These are phyloP conservation scores for Bimastos eiseni DNA, from an alignment of 2,888 invertebrate species.

Conservation along the genomic window DNA sequence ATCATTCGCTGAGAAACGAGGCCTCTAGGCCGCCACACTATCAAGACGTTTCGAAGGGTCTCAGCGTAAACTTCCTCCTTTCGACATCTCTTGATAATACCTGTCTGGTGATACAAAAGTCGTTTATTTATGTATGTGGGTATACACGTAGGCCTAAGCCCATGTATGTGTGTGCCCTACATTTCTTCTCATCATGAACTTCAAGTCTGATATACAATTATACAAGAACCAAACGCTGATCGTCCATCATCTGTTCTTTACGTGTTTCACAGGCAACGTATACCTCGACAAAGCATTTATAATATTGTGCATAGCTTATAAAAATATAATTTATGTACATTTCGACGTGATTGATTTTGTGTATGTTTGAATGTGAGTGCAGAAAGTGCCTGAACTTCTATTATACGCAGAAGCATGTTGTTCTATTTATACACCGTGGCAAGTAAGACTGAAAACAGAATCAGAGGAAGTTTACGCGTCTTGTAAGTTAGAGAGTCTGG, in stretches of 20 bases:
- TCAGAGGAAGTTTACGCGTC: background rate
- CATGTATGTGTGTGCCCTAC: background rate
- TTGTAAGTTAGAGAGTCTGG: background rate
- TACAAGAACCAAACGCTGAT: background rate
- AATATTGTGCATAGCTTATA: too few species aligned
- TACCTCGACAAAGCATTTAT: background rate
- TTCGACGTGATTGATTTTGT: background rate
- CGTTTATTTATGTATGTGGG: background rate
- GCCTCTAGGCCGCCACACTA: background rate
- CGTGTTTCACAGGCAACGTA: background rate
- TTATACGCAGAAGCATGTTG: background rate
- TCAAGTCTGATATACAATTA: background rate
- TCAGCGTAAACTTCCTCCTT: conserved; percentile 1
- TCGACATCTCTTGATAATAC: background rate
- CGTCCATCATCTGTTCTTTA: background rate
- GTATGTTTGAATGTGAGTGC: background rate
- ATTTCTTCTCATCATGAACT: background rate
- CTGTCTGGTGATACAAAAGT: background rate
- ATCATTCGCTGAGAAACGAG: background rate
- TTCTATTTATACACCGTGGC: background rate
- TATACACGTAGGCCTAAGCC: too few species aligned
- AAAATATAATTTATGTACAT: too few species aligned
- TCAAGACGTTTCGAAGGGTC: background rate
- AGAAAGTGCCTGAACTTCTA: background rate
- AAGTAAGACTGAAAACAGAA: background rate